These are phyloP conservation scores for Percopsis omiscomaycus DNA, from an alignment of 2,797 vertebrate genomes.

Conservation along the genomic window DNA sequence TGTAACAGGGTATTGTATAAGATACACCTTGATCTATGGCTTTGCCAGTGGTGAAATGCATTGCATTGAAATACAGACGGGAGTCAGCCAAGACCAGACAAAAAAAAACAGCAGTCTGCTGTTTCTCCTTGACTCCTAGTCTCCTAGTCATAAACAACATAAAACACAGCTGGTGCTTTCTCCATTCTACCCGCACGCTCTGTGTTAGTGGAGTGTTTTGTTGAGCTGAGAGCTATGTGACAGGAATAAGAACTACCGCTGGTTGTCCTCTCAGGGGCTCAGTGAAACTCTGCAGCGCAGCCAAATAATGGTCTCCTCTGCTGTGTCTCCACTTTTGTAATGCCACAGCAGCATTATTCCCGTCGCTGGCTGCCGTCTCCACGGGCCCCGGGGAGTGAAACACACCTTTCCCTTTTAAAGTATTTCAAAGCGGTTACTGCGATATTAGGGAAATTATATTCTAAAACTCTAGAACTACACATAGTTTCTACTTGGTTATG, in stretches of 20 bases:
- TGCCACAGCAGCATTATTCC: conserved; percentile 41
- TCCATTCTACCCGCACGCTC: conserved; percentile 10
- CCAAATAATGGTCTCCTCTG: conserved; percentile 57
- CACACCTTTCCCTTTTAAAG: conserved; percentile 12
- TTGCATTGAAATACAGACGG: background rate
- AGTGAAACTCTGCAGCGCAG: conserved; percentile 53
- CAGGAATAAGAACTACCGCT: conserved; percentile 62
- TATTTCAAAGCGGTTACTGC: conserved; percentile 15
- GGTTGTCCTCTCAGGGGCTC: conserved; percentile 49
- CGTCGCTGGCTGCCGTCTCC: conserved; percentile 36
- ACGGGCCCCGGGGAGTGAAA: conserved; percentile 12
- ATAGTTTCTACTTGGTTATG: too few relatives aligned
- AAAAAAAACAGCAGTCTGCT: background rate
- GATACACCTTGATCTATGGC: too few relatives aligned
- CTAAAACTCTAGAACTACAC: too few relatives aligned
- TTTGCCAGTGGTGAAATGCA: background rate
- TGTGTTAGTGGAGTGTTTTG: conserved; percentile 41
- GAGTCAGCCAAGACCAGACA: conserved; percentile 10
- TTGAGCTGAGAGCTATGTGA: conserved; percentile 56
- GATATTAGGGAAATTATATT: too few relatives aligned
- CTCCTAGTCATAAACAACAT: conserved; percentile 29
- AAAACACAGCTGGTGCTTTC: conserved; percentile 12
- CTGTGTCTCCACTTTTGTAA: conserved; percentile 41
- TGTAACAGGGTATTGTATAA: too few relatives aligned
- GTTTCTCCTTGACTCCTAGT: conserved; percentile 23